These are phyloP conservation scores for Opisthograptis luteolata DNA, from an alignment of 2,888 invertebrate species.

Conservation along the genomic window DNA sequence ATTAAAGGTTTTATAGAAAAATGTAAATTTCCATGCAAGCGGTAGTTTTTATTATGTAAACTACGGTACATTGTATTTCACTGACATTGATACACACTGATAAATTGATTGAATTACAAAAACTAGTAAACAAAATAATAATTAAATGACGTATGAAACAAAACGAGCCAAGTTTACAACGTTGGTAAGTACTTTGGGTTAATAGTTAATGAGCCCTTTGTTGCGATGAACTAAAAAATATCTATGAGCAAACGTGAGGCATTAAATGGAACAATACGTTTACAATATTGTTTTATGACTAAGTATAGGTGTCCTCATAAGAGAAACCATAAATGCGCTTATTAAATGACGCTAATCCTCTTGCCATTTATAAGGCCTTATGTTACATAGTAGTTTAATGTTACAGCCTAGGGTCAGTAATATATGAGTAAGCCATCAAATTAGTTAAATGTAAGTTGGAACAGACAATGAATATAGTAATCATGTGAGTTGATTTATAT, in stretches of 20 bases:
- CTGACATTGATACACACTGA: no score
- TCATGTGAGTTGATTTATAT: no score
- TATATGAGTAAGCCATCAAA: slow-evolving; percentile 1
- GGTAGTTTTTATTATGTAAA: no score
- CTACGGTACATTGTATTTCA: no score
- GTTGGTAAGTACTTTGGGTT: slow-evolving; percentile 32
- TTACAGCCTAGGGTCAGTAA: slow-evolving; percentile 18
- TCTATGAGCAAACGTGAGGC: slow-evolving; percentile 43
- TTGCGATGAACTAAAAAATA: slow-evolving; percentile 38
- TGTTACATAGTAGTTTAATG: slow-evolving; percentile 35
- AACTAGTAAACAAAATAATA: no score
- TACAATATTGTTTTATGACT: slow-evolving; percentile 52
- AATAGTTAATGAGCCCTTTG: slow-evolving; percentile 41
- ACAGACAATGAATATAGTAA: no score
- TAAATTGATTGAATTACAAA: no score
- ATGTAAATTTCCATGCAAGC: no score
- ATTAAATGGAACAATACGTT: slow-evolving; percentile 53
- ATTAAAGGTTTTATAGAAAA: no score
- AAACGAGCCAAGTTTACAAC: slow-evolving; percentile 33
- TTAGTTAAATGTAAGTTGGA: no score
- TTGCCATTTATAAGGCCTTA: slow-evolving; percentile 31
- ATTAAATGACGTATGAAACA: slow-evolving; percentile 31
- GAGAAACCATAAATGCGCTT: slow-evolving; percentile 42
- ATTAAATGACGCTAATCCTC: slow-evolving; percentile 38
- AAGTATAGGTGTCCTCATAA: slow-evolving; percentile 38